phyloP scores from a whole-genome alignment of 37 sponge, comb jelly and placozoan genomes.

The Ephydatia muelleri region DNA sequence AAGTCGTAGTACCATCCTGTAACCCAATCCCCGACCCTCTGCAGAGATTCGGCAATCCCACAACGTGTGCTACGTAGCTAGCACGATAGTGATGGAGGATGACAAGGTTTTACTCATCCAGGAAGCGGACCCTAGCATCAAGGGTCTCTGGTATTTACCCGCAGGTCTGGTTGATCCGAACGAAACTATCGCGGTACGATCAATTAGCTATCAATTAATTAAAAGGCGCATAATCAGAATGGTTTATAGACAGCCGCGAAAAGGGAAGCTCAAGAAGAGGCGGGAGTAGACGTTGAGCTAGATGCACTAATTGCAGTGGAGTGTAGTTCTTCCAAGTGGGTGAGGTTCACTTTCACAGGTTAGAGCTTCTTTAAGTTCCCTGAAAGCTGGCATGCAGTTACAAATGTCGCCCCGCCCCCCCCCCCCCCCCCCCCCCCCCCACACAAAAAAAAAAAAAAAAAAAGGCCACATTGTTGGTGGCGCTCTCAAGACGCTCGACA shows the following conservation, averaged over 20 bases:
- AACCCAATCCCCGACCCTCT: too few relatives aligned
- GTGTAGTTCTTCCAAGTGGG: not conserved
- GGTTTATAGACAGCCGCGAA: not conserved
- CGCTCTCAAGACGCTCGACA: constrained; percentile 66
- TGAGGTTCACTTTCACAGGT: constrained; percentile 13
- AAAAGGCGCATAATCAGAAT: too few relatives aligned
- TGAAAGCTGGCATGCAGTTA: too few relatives aligned
- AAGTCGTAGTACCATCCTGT: not conserved
- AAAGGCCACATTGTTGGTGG: constrained; percentile 74
- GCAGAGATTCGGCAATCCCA: constrained; percentile 29
- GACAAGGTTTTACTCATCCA: constrained; percentile 7
- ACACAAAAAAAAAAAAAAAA: not conserved
- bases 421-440: constrained; percentile 12
- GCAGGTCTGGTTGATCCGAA: not conserved
- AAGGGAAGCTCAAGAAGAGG: not conserved
- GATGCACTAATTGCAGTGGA: constrained; percentile 3
- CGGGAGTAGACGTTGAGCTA: not conserved
- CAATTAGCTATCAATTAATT: not conserved
- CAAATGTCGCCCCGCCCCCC: not conserved
- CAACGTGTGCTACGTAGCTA: constrained; percentile 5
- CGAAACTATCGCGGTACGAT: constrained; percentile 2
- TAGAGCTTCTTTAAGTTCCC: not conserved
- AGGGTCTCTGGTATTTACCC: not conserved
- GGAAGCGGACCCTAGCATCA: not conserved
- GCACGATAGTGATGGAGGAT: not conserved